Percentiles rank a stretch among this genome's conserved stretches.
Evolutionary conservation across 2,797 vertebrate genomes (phyloP).

Genomic region (Poliocrania exsul): DNA sequence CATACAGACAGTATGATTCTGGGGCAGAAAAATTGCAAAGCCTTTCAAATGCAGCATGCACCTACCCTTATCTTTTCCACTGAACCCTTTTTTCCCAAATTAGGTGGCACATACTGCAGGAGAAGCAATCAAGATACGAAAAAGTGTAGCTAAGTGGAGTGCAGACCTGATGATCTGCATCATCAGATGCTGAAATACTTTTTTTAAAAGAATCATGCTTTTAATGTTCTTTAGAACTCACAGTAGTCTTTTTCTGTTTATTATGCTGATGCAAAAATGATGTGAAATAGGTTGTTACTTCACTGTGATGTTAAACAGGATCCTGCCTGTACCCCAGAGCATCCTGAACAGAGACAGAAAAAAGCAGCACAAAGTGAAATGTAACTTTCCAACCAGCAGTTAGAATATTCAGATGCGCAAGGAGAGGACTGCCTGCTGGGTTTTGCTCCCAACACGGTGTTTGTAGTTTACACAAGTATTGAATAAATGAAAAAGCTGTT

Average conservation of each 20-base stretch:
- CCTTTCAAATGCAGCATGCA: not conserved
- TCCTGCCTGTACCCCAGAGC: not conserved
- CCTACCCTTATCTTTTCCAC: not conserved
- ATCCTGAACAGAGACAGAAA: not conserved
- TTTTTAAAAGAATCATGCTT: not conserved
- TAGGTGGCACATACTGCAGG: not conserved
- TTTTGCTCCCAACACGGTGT: not conserved
- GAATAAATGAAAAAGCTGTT: not conserved
- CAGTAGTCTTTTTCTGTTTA: not conserved
- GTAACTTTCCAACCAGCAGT: not conserved
- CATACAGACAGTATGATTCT: not conserved
- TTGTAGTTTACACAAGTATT: not conserved
- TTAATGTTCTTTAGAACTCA: slow-evolving; percentile 8
- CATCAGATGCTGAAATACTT: not conserved
- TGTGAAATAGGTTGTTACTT: slow-evolving; percentile 6
- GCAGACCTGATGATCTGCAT: not conserved
- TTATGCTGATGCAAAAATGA: slow-evolving; percentile 4
- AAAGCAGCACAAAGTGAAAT: not conserved
- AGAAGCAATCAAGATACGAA: not conserved
- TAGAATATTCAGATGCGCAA: not conserved
- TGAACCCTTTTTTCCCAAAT: not conserved
- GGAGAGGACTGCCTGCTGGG: not conserved
- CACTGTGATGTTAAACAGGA: not conserved
- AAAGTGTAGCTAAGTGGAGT: not conserved
- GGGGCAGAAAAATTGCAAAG: not conserved